Conservation (phyloP, 2,113 vertebrate species). For the Neomonachus schauinslandi region DNA sequence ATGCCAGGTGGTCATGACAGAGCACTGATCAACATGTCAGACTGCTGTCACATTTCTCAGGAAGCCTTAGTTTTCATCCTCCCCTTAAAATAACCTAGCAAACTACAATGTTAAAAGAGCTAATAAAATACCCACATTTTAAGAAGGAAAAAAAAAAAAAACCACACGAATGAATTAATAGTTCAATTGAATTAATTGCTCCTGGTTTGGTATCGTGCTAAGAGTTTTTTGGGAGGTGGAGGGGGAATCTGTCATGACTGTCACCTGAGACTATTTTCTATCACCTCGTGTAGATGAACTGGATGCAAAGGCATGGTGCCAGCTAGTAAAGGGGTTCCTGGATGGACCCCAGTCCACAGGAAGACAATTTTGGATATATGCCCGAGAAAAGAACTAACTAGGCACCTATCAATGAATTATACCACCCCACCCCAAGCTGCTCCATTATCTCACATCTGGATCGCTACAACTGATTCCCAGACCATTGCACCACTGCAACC, state of each 20-base stretch:
- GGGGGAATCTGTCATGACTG: not conserved
- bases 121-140: not conserved
- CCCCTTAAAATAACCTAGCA: not conserved
- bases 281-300: not conserved
- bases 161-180: not conserved
- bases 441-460: not conserved
- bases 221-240: not conserved
- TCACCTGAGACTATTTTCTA: no score
- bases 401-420: not conserved
- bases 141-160: constrained; percentile 42
- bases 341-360: no score
- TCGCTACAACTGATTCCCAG: not conserved
- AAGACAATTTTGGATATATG: not conserved
- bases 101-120: not conserved
- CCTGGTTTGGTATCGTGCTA: not conserved
- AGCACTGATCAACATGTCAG: no score
- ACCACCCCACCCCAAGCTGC: no score
- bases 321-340: not conserved
- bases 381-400: not conserved
- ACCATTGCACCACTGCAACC: fast-evolving
- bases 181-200: not conserved
- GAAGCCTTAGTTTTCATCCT: not conserved
- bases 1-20: fast-evolving
- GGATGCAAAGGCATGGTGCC: not conserved
- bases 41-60: not conserved